Evolutionary conservation across 1,140 invertebrate genomes (phyloP), one percentile per base, ranked within the genome.

Genomic region (Achatina immaculata): DNA sequence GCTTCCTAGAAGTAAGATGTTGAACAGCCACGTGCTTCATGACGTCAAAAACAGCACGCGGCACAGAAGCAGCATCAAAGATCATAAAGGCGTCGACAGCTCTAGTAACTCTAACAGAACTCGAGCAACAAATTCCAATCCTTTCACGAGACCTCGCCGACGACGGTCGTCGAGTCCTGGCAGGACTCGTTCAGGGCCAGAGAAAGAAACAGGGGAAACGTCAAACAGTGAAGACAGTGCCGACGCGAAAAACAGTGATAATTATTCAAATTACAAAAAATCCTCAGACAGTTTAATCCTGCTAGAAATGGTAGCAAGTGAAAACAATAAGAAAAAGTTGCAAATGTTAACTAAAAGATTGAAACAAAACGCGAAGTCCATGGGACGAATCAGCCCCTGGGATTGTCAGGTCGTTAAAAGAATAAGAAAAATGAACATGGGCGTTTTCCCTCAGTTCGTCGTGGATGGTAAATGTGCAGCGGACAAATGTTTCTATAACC

Each of bases 401-500:
- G 81, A 84, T 36, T 88, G 87, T 79, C 83, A 87, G 69, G 80
- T 87, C 81, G 69, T 83, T 31, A 74, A 78, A n/a, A 40, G 43
- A 62, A 85, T 83, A 85, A 31, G 76, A 65, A 31, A 48, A 42
- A 83, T 86, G 80, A 80, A 84, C 28, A 62, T 79, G 28, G 86
- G 81, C n/a, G 83, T 86, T 78, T 88, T 86, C 81, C 87, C 87
- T 1, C 74, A 76, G 14, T 85, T 83, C 43, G 28, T 87, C 34
- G 71, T 79, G 68, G 83, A 87, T 11, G 86, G 83, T 24, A 58
- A 75, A n/a, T 88, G 87, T 81, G 51, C 58, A 45, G 82, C 83
- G 62, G 83, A 86, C 69, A 86, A 85, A 65, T 88, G 87, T 81
- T 86, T 87, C 65, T 88, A 83, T 81, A 79, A 84, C 62, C 80